Percentiles rank a stretch among this genome's conserved stretches.
These are phyloP conservation scores for Eristalinus aeneus DNA, from an alignment of 2,888 invertebrate genomes.

Conservation along the genomic window DNA sequence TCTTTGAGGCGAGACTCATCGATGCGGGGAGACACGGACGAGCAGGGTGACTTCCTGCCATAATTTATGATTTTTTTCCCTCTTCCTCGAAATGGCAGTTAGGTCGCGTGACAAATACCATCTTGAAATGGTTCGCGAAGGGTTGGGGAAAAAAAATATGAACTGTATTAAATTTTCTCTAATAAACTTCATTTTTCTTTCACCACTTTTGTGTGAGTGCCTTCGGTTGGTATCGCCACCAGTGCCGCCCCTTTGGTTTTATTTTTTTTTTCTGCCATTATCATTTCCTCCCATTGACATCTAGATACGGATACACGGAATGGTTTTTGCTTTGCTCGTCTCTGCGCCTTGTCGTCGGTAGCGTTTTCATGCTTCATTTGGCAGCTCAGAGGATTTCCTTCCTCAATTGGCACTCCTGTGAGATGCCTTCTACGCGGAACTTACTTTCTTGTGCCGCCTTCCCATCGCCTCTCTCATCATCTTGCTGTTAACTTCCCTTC, in stretches of 20 bases:
- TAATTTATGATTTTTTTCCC: neutral
- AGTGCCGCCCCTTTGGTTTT: neutral
- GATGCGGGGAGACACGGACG: neutral
- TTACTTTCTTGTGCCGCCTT: neutral
- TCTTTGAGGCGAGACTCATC: neutral
- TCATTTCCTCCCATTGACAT: constrained; percentile 37
- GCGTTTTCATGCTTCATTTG: constrained; percentile 52
- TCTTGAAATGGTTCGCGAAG: neutral
- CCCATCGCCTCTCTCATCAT: neutral
- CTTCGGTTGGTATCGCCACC: constrained; percentile 3
- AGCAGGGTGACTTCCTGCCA: neutral
- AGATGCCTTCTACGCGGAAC: neutral
- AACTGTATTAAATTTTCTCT: constrained; percentile 28
- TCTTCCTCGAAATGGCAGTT: neutral
- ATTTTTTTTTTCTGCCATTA: neutral
- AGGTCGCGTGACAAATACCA: constrained; percentile 11
- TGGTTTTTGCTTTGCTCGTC: constrained; percentile 3
- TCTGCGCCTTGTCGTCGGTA: neutral
- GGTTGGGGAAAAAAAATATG: neutral
- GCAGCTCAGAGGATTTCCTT: constrained; percentile 57
- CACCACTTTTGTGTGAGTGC: constrained; percentile 4
- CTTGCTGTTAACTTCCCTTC: constrained; percentile 14
- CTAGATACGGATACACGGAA: constrained; percentile 23
- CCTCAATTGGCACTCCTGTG: constrained; percentile 60
- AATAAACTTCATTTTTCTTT: constrained; percentile 39